Evolutionary conservation across 2,797 vertebrate genomes (phyloP).

Genomic region (Macropodus opercularis): DNA sequence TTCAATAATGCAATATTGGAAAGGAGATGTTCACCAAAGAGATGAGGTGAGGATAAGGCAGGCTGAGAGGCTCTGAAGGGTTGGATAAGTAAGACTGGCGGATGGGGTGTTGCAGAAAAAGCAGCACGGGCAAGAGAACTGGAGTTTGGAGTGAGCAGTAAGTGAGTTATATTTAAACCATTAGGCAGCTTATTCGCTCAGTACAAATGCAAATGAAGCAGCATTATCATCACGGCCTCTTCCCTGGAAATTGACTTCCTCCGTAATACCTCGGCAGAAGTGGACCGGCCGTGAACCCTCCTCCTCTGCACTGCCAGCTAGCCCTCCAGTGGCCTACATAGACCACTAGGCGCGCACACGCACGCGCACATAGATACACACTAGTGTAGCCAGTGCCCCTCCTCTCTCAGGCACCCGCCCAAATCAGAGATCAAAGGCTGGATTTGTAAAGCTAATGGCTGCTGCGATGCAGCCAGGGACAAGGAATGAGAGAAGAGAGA

Average conservation of each 20-base stretch:
- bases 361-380: constrained; percentile 14
- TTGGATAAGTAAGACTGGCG: constrained; percentile 53
- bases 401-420: constrained; percentile 81
- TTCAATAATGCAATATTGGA: constrained; percentile 66
- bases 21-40: constrained; percentile 52
- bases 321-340: constrained; percentile 72
- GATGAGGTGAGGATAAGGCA: constrained; percentile 60
- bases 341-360: constrained; percentile 36
- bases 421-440: constrained; percentile 99
- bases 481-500: constrained; percentile 59
- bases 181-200: constrained; percentile 80
- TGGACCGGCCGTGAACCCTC: constrained; percentile 78
- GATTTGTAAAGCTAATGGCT: constrained; percentile 99
- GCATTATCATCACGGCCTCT: constrained; percentile 75
- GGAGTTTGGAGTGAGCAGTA: constrained; percentile 69
- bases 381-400: constrained; percentile 69
- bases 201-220: constrained; percentile 80
- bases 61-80: constrained; percentile 60
- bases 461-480: constrained; percentile 90
- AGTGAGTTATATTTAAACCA: constrained; percentile 82
- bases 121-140: constrained; percentile 43
- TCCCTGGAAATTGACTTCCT: constrained; percentile 75
- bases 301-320: constrained; percentile 77
- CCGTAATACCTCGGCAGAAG: constrained; percentile 75
- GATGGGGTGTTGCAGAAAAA: constrained; percentile 39